Conservation (phyloP, 2,113 vertebrate species). For the Cnemophilus loriae region DNA sequence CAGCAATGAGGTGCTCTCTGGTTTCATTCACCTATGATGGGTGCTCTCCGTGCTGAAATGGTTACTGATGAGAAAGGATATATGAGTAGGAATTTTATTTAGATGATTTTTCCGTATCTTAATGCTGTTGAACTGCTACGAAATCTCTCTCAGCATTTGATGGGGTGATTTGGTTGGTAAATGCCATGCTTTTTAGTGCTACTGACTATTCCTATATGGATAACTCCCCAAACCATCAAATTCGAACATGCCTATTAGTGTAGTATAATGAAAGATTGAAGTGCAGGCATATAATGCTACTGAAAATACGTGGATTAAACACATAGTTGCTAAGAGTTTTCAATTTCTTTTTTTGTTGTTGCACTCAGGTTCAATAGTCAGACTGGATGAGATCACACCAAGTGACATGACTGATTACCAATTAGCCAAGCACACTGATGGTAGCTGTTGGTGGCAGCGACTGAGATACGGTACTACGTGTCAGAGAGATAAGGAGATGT, state of each 20-base stretch:
- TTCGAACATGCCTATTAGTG: slow-evolving; percentile 31
- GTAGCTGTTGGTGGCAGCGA: slow-evolving; percentile 54
- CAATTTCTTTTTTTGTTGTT: slow-evolving; percentile 16
- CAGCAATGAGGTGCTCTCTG: neutral
- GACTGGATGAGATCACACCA: slow-evolving; percentile 40
- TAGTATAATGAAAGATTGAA: slow-evolving; percentile 49
- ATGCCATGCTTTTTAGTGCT: slow-evolving; percentile 9
- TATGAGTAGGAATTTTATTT: slow-evolving; percentile 42
- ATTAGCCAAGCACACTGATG: slow-evolving; percentile 46
- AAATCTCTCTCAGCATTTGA: slow-evolving; percentile 58
- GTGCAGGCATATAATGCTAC: neutral
- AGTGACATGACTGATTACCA: slow-evolving; percentile 66
- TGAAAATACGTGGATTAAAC: neutral
- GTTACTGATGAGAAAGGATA: slow-evolving; percentile 28
- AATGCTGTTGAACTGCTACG: slow-evolving; percentile 40
- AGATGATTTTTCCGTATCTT: neutral
- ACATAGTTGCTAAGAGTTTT: neutral
- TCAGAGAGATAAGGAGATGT: slow-evolving; percentile 55
- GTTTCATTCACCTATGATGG: neutral
- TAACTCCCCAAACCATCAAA: slow-evolving; percentile 38
- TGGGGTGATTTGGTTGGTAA: slow-evolving; percentile 42
- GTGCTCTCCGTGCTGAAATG: neutral
- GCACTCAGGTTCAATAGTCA: slow-evolving; percentile 15
- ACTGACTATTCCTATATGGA: slow-evolving; percentile 32
- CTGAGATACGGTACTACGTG: slow-evolving; percentile 48